A percentile compares a stretch with the other conserved stretches of the same genome.
These are phyloP conservation scores for Chloropsis hardwickii DNA, from an alignment of 2,113 vertebrate species.

Conservation along the genomic window DNA sequence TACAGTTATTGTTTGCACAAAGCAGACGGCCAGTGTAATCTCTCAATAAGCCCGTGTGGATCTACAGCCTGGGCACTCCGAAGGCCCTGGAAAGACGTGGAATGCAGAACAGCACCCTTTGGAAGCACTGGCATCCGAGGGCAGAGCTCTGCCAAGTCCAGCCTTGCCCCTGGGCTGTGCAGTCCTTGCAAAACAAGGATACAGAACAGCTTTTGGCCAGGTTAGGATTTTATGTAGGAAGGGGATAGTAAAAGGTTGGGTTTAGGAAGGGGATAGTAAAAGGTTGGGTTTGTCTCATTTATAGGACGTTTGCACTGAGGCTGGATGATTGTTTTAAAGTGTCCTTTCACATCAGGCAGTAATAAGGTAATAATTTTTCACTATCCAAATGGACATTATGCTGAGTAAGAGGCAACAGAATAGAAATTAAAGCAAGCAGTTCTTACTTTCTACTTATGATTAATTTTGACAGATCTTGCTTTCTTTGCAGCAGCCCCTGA, in stretches of 20 bases:
- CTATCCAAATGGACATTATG: neutral
- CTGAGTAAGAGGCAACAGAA: neutral
- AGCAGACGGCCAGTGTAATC: neutral
- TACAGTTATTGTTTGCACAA: neutral
- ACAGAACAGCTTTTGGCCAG: neutral
- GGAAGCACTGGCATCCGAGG: rapidly evolving
- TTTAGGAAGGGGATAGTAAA: neutral
- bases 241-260: rapidly evolving
- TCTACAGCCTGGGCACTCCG: rapidly evolving
- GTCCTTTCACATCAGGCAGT: neutral
- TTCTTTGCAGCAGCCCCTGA: neutral
- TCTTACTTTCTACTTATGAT: neutral
- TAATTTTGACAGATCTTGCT: neutral
- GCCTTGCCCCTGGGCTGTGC: neutral
- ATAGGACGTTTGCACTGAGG: rapidly evolving
- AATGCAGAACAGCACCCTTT: neutral
- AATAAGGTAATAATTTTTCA: neutral
- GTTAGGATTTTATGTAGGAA: neutral
- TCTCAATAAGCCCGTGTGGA: rapidly evolving
- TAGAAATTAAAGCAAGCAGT: neutral
- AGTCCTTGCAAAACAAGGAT: neutral
- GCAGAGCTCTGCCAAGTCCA: neutral
- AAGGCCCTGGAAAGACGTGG: neutral
- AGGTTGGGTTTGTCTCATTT: neutral
- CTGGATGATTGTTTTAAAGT: neutral